Evolutionary conservation across 1,140 invertebrate species (phyloP), one percentile per base, ranked within the genome.

Genomic region (Acromyrmex charruanus): DNA sequence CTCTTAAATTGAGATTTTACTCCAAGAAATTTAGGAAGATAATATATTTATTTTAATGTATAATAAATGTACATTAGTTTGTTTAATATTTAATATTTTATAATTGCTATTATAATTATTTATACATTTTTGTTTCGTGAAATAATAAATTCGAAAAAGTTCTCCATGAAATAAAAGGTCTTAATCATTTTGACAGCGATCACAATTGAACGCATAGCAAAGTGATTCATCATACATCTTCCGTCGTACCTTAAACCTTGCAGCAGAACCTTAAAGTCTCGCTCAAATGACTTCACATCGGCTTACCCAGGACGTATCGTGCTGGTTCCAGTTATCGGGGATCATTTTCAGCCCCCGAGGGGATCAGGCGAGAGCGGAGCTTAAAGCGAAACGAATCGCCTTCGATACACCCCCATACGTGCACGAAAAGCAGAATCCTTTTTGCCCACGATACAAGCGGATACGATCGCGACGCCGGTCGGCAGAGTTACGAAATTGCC

Each of bases 341-440:
- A 94, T 94, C 92, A 94, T 94, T 94, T 94, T 94, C 91, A 93
- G 89, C 87, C 92, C 77, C 87, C 89, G 87, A 90, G 90, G 91
- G 93, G 88, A 93, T 94, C 84, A 89, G 84, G 72, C 86, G 88
- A 90, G 91, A 92, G 88, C 89, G 80, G 90, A 87, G 91, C 91
- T 94, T 94, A 94, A 94, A 93, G 92, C 91, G 91, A 93, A 94
- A 94, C 93, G 93, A 94, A 94, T 94, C 92, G 92, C 91, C 92
- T 88, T 91, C 93, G 92, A 94, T 94, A 94, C 88, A 92, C 82
- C 85, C 65, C 80, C 85, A 85, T 93, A 92, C 92, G 90, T 88
- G 91, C 87, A 87, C 92, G 91, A 91, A 87, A 90, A 92, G 88
- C 77, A 77, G 88, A 93, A 92, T 93, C 93, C 88, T 91, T 93